Evolutionary conservation across 92 coral and sea anemone species (phyloP), one percentile per base, ranked within the genome.

Genomic region (Palythoa grandiflora): DNA sequence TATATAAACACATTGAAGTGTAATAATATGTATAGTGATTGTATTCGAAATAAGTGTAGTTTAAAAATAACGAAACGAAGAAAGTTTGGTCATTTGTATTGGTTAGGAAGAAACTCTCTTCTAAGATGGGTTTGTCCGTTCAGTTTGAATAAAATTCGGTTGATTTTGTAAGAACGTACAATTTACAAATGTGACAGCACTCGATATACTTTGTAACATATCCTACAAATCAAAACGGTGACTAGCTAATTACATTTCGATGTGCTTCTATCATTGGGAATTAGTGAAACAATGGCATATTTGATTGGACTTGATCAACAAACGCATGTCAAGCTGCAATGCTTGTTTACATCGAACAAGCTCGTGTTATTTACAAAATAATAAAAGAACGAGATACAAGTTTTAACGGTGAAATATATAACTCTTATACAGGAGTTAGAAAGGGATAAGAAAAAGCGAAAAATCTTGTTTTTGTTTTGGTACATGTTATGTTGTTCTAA

Each of bases 301-400:
- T 93, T 89, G 91, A 86, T 87, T 80, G 87, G 91, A 91, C 83
- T 87, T 80, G 88, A 95, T 95, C 98, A 95, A 89, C 94, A 90
- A 89, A 89, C 89, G 91, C 87, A 78, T 89, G 94, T 86, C 96
- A 87, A 91, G 89, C 87, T 87, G 91, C 87, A 87, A 81, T 75
- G 93, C 94, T 94, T 91, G 93, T 95, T 89, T 90, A 83, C 81
- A 63, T 80, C 81, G 70, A 92, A 74, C 83, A 75, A 76, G 92
- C 70, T 91, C 60, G 89, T 68, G 17, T 84, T 94, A 89, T 94
- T 94, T 89, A 88, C 94, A 89, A 77, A 89, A 84, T 84, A 83
- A 89, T 87, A 94, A 86, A 28, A 75, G 88, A 87, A 94, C 73
- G 86, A 73, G 92, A 89, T 87, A 89, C 93, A 74, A 40, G 86